These are phyloP conservation scores for Drosophila mimetica DNA, from an alignment of 2,888 invertebrate genomes.

Conservation along the genomic window DNA sequence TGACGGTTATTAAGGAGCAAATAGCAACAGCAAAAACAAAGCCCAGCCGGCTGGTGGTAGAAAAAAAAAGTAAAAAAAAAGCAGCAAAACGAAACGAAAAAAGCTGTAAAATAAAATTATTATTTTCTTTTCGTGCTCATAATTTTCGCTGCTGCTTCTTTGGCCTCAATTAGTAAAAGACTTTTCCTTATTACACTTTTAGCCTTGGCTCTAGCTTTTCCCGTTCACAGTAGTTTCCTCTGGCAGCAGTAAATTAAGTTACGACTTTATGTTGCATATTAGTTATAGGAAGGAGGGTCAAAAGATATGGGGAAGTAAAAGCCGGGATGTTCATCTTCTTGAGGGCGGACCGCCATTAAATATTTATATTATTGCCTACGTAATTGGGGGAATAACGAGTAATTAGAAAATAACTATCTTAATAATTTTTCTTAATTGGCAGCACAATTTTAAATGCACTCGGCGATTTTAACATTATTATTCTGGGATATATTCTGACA, in stretches of 20 bases:
- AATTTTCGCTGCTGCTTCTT: conserved; percentile 55
- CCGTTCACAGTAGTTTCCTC: conserved; percentile 37
- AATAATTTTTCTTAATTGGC: conserved; percentile 1
- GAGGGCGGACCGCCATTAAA: conserved; percentile 17
- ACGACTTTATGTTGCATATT: conserved; percentile 34
- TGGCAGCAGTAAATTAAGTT: conserved; percentile 36
- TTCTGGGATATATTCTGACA: neutral
- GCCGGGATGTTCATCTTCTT: neutral
- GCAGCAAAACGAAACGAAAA: conserved; percentile 1
- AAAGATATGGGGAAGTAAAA: neutral
- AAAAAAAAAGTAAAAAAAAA: neutral
- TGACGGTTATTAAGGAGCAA: conserved; percentile 75
- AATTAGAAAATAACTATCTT: conserved; percentile 6
- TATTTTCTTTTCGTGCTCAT: conserved; percentile 78
- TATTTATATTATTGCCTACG: conserved; percentile 20
- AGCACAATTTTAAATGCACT: neutral
- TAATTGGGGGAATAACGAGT: conserved; percentile 4
- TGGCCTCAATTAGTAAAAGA: conserved; percentile 72
- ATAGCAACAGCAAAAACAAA: conserved; percentile 27
- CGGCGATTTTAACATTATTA: neutral
- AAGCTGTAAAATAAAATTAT: conserved; percentile 70
- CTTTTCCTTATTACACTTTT: conserved; percentile 63
- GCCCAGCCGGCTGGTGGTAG: neutral
- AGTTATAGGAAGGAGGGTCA: conserved; percentile 3
- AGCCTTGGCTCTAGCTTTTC: conserved; percentile 45